Base-by-base conservation (phyloP, 2,113 vertebrate species). In the Equus przewalskii region DNA sequence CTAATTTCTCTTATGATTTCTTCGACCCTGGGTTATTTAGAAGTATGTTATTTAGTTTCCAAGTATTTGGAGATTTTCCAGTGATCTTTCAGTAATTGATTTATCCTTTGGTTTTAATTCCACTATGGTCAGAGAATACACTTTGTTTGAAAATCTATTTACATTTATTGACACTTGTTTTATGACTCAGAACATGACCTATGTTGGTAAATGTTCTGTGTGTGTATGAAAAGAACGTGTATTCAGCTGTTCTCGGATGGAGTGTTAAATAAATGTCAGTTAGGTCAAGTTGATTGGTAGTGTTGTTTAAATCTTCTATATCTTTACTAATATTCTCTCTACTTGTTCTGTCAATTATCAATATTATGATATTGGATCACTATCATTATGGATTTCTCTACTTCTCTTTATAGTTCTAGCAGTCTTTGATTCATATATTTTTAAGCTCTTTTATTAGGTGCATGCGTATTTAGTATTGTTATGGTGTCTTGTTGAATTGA, bases 1-100 rank as follows among this genome's bases (percentile, higher is more conserved):
- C 58, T 94, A 49, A 62, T 75, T 85, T 96, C 36, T 14, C 21
- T 84, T 67, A 60, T 75, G 28, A 76, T 92, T 95, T 89, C 5
- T 85, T 80, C 54, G 84, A 76, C 19, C 10, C 15, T 30, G 41
- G 24, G 49, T 82, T 96, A 65, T 83, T 93, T 76, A 26, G 19
- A 76, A 51, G 44, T 78, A 44, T 28, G 54, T 62, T 91, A 70
- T 60, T 80, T 87, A 73, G 60, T 69, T 93, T 89, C 41, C 36
- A 82, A 33, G 49, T 62, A 44, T 49, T 67, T 76, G 51, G 78
- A 44, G 41, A 76, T 60, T 73, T 95, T 14, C 21, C 56, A 86
- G 72, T 56, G 73, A 86, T 80, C 64, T 22, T 95, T 80, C 56
- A 33, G 28, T 51, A 80, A 80, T 0, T 79, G 56, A 72, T 85